These are phyloP conservation scores for Noctua pronuba DNA, from an alignment of 2,888 invertebrate genomes.

Conservation along the genomic window DNA sequence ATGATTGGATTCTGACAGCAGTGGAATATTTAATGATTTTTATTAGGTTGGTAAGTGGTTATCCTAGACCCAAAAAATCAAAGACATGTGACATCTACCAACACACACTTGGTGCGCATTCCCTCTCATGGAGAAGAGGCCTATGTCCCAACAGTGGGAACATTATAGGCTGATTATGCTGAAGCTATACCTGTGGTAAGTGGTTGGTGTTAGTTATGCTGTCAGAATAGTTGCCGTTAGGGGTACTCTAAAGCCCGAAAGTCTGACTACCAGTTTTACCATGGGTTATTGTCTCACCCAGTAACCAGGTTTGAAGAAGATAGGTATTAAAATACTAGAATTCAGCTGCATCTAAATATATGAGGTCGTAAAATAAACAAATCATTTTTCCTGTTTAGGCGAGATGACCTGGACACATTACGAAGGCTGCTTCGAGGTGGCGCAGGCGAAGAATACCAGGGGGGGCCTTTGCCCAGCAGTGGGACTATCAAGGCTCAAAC, in stretches of 20 bases:
- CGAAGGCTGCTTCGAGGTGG: neutral
- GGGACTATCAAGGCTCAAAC: neutral
- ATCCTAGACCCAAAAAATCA: too few relatives aligned
- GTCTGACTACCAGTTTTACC: neutral
- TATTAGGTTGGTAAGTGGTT: conserved; percentile 25
- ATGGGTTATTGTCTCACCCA: neutral
- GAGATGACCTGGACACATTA: neutral
- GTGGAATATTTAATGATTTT: conserved; percentile 38
- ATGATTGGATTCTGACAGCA: conserved; percentile 48
- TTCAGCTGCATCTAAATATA: neutral
- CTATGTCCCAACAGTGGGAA: too few relatives aligned
- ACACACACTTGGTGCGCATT: too few relatives aligned
- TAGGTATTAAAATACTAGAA: too few relatives aligned
- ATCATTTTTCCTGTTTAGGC: too few relatives aligned
- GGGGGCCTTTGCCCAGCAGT: neutral
- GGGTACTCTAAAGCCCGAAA: neutral
- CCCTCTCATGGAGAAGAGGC: too few relatives aligned
- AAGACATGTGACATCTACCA: too few relatives aligned
- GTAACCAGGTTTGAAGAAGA: neutral
- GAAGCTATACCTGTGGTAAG: too few relatives aligned
- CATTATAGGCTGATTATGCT: too few relatives aligned
- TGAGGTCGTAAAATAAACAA: neutral
- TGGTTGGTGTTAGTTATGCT: too few relatives aligned
- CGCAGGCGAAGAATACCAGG: neutral
- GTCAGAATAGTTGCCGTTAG: neutral